Percentiles rank a stretch among this genome's conserved stretches.
Evolutionary conservation across 2,888 invertebrate species (phyloP).

Genomic region (Apomyelois bistriatella): DNA sequence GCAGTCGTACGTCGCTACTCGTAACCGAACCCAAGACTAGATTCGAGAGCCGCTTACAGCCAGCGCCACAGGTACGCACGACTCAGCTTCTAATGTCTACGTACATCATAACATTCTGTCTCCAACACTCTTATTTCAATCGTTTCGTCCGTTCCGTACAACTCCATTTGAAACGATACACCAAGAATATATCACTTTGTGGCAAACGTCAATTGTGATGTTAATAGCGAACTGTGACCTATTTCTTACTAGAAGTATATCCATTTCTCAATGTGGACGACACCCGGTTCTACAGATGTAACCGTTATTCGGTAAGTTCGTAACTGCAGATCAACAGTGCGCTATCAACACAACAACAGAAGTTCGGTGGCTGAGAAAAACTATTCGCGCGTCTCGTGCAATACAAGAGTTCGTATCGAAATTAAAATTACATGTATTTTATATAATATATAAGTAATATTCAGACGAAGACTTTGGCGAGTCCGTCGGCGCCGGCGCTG

Average conservation of each 20-base stretch:
- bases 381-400: constrained; percentile 33
- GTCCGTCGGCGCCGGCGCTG: constrained; percentile 98
- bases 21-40: constrained; percentile 46
- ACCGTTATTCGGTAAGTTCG: no score
- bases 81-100: neutral
- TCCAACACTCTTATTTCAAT: neutral
- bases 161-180: neutral
- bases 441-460: constrained; percentile 30
- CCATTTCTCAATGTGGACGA: no score
- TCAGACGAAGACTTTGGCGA: constrained; percentile 98
- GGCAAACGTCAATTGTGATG: no score
- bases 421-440: constrained; percentile 49
- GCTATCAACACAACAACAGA: neutral
- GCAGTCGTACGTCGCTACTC: constrained; percentile 26
- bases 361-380: constrained; percentile 23
- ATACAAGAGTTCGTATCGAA: constrained; percentile 47
- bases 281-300: no score
- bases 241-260: no score
- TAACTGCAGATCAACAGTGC: no score
- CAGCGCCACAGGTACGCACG: neutral
- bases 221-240: no score
- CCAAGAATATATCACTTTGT: constrained; percentile 14
- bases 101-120: neutral
- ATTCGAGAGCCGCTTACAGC: constrained; percentile 32
- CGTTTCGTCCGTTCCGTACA: neutral